These are phyloP conservation scores for Cephalopholis sonnerati DNA, from an alignment of 2,113 vertebrate genomes.

Conservation along the genomic window DNA sequence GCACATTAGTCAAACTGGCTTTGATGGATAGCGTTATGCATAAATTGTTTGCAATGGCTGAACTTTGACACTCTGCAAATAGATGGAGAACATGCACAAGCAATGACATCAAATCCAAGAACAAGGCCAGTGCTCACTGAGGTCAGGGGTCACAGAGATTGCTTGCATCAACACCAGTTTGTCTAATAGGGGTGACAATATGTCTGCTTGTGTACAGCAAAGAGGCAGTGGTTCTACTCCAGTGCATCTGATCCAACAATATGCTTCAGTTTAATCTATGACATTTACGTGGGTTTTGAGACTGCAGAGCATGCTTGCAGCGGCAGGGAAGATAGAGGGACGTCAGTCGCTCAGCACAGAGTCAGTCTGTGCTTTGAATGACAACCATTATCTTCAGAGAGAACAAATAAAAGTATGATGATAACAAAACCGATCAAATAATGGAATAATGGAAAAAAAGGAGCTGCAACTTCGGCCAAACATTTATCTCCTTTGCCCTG, in stretches of 20 bases:
- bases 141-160: constrained; percentile 63
- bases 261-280: constrained; percentile 61
- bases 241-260: constrained; percentile 69
- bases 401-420: constrained; percentile 36
- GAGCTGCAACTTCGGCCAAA: not conserved
- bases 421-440: constrained; percentile 33
- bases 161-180: constrained; percentile 51
- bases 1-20: constrained; percentile 64
- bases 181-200: constrained; percentile 53
- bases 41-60: constrained; percentile 69
- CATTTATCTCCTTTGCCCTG: not conserved
- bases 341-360: constrained; percentile 5
- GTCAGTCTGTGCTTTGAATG: constrained; percentile 34
- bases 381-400: constrained; percentile 34
- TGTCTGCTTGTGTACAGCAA: constrained; percentile 50
- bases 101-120: constrained; percentile 45
- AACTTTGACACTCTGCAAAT: constrained; percentile 73
- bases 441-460: constrained; percentile 2
- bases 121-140: constrained; percentile 40
- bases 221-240: constrained; percentile 51
- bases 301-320: constrained; percentile 31
- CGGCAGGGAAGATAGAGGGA: constrained; percentile 26
- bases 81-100: constrained; percentile 67
- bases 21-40: constrained; percentile 68
- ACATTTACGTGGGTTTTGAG: constrained; percentile 61